Evolutionary conservation across 2,797 vertebrate species (phyloP), one percentile per base, ranked within the genome.

Genomic region (Sebastes baramenuke): DNA sequence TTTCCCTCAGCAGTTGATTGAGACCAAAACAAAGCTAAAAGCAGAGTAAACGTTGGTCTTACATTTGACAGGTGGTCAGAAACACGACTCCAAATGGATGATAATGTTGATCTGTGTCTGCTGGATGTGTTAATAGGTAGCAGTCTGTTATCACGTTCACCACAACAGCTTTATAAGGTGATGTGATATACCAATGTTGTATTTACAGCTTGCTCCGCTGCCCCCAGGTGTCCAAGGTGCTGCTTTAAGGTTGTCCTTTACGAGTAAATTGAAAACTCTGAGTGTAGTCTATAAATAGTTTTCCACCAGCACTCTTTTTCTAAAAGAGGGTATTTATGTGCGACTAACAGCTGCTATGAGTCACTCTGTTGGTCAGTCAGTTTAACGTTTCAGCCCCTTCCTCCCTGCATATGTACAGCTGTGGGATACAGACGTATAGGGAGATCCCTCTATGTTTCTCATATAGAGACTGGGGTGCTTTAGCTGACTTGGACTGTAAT

Each of bases 331-430:
- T 65, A 75, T 84, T 76, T 60, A 70, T 24, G 56, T 76, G 32
- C 56, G 55, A 71, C 59, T 62, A 58, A 32, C 49, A 77, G 68
- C 67, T 69, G 18, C 61, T 59, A 24, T 83, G 75, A 88, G 80
- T 84, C 83, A 79, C 29, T 25, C 5, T 58, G 29, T 27, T 73
- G 75, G 66, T 32, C 74, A 81, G 42, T 78, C 25, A 67, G 27
- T 72, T 2, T 1, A 27, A 46, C 66, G 55, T 60, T 80, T 68
- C 9, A 49, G 12, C n/a, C 16, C 20, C 3, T 8, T 64, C 52
- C 20, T 65, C 7, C 25, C 27, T 52, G 56, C 60, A 72, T 61
- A 64, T 55, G 36, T 20, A 42, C 71, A 67, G 60, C 77, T 77
- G 30, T 79, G 55, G 25, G 46, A 59, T 38, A n/a, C 20, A 74